phyloP scores from a whole-genome alignment of 2,888 invertebrate genomes.

The Diarsia rubi region DNA sequence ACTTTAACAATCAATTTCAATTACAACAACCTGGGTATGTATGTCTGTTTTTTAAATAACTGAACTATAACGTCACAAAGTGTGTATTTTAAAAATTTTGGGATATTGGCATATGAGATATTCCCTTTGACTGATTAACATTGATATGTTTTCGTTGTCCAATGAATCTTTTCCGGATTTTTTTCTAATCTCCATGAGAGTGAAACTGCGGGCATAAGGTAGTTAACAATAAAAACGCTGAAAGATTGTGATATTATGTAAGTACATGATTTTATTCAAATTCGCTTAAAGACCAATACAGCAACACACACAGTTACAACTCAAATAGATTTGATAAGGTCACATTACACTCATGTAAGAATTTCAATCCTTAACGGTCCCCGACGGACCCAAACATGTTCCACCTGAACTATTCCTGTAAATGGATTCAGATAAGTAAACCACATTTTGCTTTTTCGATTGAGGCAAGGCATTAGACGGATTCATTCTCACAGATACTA shows the following conservation, averaged over 20 bases:
- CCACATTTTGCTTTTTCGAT: neutral
- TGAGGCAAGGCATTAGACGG: neutral
- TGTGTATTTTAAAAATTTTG: neutral
- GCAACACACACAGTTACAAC: neutral
- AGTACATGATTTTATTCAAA: no score
- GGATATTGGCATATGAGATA: neutral
- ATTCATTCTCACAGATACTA: neutral
- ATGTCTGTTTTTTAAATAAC: neutral
- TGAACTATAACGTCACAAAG: neutral
- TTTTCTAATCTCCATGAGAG: neutral
- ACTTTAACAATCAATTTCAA: neutral
- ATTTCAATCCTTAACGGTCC: neutral
- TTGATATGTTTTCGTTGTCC: neutral
- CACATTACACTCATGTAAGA: neutral
- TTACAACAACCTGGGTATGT: neutral
- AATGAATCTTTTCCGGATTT: neutral
- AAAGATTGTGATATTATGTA: neutral
- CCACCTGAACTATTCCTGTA: neutral
- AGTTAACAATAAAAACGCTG: no score
- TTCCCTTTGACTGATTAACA: neutral
- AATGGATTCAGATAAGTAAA: neutral
- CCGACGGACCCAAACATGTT: neutral
- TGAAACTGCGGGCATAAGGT: neutral
- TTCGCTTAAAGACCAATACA: neutral
- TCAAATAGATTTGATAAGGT: neutral